phyloP scores from a whole-genome alignment of 2,888 invertebrate species.

The Caenorhabditis zanzibari region DNA sequence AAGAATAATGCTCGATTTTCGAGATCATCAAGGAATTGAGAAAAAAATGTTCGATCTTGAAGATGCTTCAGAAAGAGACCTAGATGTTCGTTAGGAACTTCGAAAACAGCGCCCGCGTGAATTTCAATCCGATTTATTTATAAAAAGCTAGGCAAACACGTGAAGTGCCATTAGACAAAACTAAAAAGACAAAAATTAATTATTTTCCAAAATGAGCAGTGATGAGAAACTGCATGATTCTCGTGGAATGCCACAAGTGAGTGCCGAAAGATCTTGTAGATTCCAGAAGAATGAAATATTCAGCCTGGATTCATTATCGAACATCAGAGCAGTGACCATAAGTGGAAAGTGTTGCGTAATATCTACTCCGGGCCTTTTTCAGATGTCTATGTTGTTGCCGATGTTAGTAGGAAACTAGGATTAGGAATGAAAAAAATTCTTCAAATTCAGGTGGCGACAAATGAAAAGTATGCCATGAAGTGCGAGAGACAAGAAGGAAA shows the following conservation, averaged over 20 bases:
- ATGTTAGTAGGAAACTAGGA: constrained; percentile 31
- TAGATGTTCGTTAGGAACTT: no score
- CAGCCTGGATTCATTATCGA: constrained; percentile 65
- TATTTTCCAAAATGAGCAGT: constrained; percentile 36
- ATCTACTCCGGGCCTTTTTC: constrained; percentile 78
- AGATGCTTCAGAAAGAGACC: no score
- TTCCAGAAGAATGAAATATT: not conserved
- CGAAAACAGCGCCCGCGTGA: no score
- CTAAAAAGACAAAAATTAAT: not conserved
- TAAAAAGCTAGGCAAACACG: no score
- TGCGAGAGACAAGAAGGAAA: constrained; percentile 75
- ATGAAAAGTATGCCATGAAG: constrained; percentile 78
- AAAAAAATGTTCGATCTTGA: no score
- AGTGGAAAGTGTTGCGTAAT: constrained; percentile 69
- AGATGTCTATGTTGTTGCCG: constrained; percentile 76
- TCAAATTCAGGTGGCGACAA: constrained; percentile 46
- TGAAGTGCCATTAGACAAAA: not conserved
- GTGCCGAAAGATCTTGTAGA: not conserved
- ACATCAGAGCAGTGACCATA: constrained; percentile 64
- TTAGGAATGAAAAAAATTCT: not conserved
- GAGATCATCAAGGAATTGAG: no score
- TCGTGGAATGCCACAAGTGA: constrained; percentile 64
- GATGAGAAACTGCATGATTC: constrained; percentile 35
- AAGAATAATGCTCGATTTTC: no score
- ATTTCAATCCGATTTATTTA: no score